These are phyloP conservation scores for Atherinomorus stipes DNA, from an alignment of 2,113 vertebrate species.

Conservation along the genomic window DNA sequence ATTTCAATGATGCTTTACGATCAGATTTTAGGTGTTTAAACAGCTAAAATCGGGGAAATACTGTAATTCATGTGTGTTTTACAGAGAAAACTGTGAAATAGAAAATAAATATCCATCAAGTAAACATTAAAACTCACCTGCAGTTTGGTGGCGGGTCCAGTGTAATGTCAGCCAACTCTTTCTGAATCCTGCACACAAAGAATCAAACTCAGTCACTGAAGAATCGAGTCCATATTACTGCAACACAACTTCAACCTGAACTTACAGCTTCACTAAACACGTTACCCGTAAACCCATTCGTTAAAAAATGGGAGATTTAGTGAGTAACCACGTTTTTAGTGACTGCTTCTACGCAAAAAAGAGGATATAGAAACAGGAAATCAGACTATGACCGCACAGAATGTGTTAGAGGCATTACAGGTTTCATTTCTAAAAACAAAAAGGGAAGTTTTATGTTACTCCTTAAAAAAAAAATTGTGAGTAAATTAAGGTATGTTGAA, in stretches of 20 bases:
- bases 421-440: neutral
- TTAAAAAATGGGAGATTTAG: neutral
- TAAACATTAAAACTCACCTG: constrained; percentile 83
- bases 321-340: neutral
- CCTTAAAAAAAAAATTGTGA: neutral
- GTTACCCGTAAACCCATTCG: neutral
- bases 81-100: neutral
- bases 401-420: neutral
- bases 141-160: constrained; percentile 97
- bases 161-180: constrained; percentile 97
- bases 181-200: constrained; percentile 90
- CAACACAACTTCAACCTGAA: neutral
- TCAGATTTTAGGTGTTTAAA: too few species aligned
- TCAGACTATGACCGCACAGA: too few species aligned
- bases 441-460: constrained; percentile 1
- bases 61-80: neutral
- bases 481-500: too few species aligned
- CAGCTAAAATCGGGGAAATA: neutral
- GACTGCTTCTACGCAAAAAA: too few species aligned
- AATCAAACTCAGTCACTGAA: constrained; percentile 7
- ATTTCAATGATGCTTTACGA: too few species aligned
- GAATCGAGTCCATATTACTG: neutral
- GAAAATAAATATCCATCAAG: too few species aligned
- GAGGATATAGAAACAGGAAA: too few species aligned
- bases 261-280: too few species aligned